Evolutionary conservation across 2,888 invertebrate species (phyloP).

Genomic region (Plusia festucae): DNA sequence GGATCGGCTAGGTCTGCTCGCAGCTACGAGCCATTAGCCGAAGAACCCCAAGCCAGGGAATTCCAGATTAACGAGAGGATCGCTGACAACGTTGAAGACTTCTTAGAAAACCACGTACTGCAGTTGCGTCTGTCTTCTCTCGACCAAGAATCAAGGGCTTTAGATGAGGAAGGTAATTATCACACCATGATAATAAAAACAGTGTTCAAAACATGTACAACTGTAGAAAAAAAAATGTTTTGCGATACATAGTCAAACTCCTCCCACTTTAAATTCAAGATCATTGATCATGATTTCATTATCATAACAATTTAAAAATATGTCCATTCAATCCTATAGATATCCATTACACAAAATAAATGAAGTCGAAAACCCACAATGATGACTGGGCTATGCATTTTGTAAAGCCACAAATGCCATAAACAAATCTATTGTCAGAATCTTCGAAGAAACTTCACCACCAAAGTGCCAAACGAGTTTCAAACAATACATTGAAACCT

Average conservation of each 20-base stretch:
- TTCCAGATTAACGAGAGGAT: slow-evolving; percentile 83
- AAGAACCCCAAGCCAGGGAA: slow-evolving; percentile 83
- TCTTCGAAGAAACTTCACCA: slow-evolving; percentile 50
- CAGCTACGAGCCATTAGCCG: slow-evolving; percentile 82
- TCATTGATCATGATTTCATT: slow-evolving; percentile 1
- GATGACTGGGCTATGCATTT: slow-evolving; percentile 17
- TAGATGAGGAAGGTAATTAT: slow-evolving; percentile 84
- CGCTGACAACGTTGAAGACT: slow-evolving; percentile 82
- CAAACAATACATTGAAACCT: slow-evolving; percentile 65
- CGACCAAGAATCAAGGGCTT: slow-evolving; percentile 76
- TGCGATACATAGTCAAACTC: not conserved
- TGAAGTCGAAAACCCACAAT: not conserved
- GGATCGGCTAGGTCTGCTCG: slow-evolving; percentile 84
- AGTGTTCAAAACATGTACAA: not conserved
- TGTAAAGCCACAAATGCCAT: slow-evolving; percentile 36
- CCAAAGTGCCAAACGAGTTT: slow-evolving; percentile 54
- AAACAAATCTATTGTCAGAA: slow-evolving; percentile 49
- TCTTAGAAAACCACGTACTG: slow-evolving; percentile 83
- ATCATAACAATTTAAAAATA: not conserved
- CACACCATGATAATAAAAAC: not conserved
- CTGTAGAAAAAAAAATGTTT: not conserved
- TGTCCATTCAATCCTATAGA: not conserved
- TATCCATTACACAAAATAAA: not conserved
- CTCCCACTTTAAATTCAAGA: not conserved
- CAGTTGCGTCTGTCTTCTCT: slow-evolving; percentile 81